Conservation (phyloP, 2,888 invertebrate species). For the Ypsolopha sequella region DNA sequence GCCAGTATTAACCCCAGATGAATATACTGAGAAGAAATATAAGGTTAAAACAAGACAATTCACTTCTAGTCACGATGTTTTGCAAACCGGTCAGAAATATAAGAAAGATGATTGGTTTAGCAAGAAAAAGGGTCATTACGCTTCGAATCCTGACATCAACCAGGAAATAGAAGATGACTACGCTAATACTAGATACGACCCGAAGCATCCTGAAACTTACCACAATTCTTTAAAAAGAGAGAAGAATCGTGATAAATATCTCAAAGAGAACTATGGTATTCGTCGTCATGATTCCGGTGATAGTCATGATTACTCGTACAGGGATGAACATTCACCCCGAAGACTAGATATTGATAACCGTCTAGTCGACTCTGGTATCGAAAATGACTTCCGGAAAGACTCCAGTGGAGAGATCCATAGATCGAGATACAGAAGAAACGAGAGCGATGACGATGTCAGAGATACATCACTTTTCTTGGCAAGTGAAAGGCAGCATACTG, state of each 20-base stretch:
- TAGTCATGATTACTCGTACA: slow-evolving; percentile 52
- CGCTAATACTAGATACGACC: slow-evolving; percentile 47
- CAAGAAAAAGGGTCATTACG: slow-evolving; percentile 65
- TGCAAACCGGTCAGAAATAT: slow-evolving; percentile 56
- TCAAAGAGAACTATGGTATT: slow-evolving; percentile 43
- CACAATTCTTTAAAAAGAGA: slow-evolving; percentile 74
- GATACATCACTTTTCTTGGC: slow-evolving; percentile 77
- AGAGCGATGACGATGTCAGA: slow-evolving; percentile 79
- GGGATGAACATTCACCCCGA: slow-evolving; percentile 52
- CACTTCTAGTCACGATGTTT: slow-evolving; percentile 60
- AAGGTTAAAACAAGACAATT: slow-evolving; percentile 48
- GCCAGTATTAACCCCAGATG: slow-evolving; percentile 73
- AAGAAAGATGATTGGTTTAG: slow-evolving; percentile 58
- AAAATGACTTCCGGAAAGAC: slow-evolving; percentile 83
- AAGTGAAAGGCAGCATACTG: slow-evolving; percentile 81
- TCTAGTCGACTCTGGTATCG: slow-evolving; percentile 83
- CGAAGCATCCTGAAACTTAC: slow-evolving; percentile 56
- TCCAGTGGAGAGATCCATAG: slow-evolving; percentile 70
- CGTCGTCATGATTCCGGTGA: slow-evolving; percentile 60
- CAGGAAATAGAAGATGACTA: slow-evolving; percentile 62
- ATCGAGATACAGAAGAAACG: slow-evolving; percentile 47
- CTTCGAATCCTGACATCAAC: slow-evolving; percentile 74
- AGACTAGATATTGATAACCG: slow-evolving; percentile 70
- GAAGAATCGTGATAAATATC: slow-evolving; percentile 59
- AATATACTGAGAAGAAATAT: slow-evolving; percentile 65